Base-by-base conservation (phyloP, 2,888 invertebrate species). In the Zhuqinia jingwanae region DNA sequence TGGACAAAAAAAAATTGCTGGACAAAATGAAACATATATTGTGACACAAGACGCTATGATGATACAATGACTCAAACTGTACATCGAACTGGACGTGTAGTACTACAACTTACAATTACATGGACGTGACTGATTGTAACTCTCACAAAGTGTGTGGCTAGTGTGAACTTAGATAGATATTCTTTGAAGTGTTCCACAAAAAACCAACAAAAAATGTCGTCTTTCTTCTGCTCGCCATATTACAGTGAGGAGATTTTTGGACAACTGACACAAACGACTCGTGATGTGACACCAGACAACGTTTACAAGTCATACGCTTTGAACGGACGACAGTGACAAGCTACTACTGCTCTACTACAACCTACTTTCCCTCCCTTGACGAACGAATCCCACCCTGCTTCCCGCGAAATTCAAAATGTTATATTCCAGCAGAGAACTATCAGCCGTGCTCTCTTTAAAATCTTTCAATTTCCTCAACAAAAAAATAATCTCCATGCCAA, bases 331-430 rank as follows among this genome's bases (percentile, higher is more conserved):
- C 77, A 22, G 15, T 47, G 70, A 70, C 68, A 10, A 45, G 42
- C 53, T n/a, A 58, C 58, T 36, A 77, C 53, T 56, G 13, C 56
- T 76, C 60, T 27, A 60, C 25, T n/a, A 11, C 8, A 58, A 56
- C 17, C 15, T 20, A n/a, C n/a, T 79, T 65, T 47, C 45, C 50
- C 77, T 53, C 77, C 81, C 76, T 68, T 81, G 86, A 81, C 81
- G 81, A 81, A 68, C 15, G 77, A 86, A 87, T 87, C 86, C 86
- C 86, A 87, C 86, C 86, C 86, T 86, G 86, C 86, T 86, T 56
- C n/a, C 80, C 68, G 36, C 75, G 45, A 85, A 79, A 73, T 58
- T 58, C 25, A 73, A 75, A 63, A 36, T 53, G 22, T 42, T 60
- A 45, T 63, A 68, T 63, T 82, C 77, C 81, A 87, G 81, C 81